Evolutionary conservation across 2,888 invertebrate species (phyloP), one percentile per base, ranked within the genome.

Genomic region (Hypena proboscidalis): DNA sequence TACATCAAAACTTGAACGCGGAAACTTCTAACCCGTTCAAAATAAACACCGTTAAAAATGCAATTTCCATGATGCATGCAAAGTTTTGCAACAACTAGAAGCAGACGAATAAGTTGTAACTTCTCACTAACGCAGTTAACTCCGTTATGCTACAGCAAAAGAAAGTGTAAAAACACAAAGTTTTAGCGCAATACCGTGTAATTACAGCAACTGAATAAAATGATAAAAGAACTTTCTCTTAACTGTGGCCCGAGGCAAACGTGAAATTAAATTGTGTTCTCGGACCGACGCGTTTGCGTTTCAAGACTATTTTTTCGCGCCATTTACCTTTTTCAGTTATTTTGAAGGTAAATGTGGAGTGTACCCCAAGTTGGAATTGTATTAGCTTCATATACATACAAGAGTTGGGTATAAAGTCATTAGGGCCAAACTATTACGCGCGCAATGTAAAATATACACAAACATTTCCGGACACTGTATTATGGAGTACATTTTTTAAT

Each of bases 141-240:
- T 61, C 52, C 49, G 59, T 62, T 64, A 66, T 61, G 53, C 48
- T 35, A 53, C 56, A 51, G 43, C 56, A 74, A 76, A 76, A 70
- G 67, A 70, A 73, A 70, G 46, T 55, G 58, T 56, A 65, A 62
- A 74, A 73, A 67, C 59, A 68, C 61, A 58, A 67, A 63, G 58
- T 72, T 59, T 45, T 47, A 45, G 53, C 46, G 63, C 70, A 67
- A 70, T 72, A 68, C 70, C 64, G 57, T 62, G 75, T 76, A 76
- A 77, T 77, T 77, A 72, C 65, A 70, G 53, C 64, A 65, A 76
- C 65, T 76, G 72, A 74, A 74, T 70, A 72, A 74, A 76, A 75
- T 68, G 67, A 60, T 66, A 67, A 72, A 74, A 49, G 58, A 61
- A 67, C 65, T 56, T 63, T 57, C 31, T 58, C 53, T 57, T 61